A percentile compares a stretch with the other conserved stretches of the same genome.
phyloP scores from a whole-genome alignment of 1,140 invertebrate species.

The Cherax destructor region DNA sequence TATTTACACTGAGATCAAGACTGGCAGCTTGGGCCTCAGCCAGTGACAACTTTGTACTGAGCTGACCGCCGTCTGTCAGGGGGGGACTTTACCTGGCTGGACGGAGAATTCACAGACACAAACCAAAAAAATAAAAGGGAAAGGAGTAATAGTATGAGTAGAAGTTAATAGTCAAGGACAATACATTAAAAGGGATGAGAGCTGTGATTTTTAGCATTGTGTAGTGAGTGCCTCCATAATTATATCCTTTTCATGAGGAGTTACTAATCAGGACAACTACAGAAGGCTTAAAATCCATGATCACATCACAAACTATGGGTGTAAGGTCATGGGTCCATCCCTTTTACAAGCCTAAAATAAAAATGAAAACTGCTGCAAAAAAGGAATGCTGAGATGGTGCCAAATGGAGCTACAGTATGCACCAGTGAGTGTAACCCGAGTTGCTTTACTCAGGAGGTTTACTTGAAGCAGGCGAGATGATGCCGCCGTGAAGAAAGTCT shows the following conservation, averaged over 20 bases:
- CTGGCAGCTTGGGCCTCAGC: constrained; percentile 45
- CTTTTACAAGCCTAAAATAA: constrained; percentile 56
- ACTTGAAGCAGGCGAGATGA: constrained; percentile 32
- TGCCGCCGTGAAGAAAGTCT: constrained; percentile 45
- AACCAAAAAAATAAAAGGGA: constrained; percentile 38
- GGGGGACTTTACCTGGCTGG: constrained; percentile 66
- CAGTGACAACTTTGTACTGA: constrained; percentile 66
- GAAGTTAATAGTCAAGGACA: constrained; percentile 44
- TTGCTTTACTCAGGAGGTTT: constrained; percentile 27
- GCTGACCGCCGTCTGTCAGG: constrained; percentile 61
- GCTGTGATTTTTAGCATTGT: constrained; percentile 51
- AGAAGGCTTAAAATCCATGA: constrained; percentile 63
- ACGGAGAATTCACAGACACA: constrained; percentile 69
- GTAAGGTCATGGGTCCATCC: constrained; percentile 58
- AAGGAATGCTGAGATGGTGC: constrained; percentile 65
- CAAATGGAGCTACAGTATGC: constrained; percentile 62
- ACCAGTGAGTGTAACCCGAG: constrained; percentile 54
- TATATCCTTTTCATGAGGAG: constrained; percentile 4
- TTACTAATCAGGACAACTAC: constrained; percentile 11
- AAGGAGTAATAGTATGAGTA: constrained; percentile 17
- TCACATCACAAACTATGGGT: constrained; percentile 50
- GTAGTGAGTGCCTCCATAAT: constrained; percentile 30
- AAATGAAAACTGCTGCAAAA: constrained; percentile 25
- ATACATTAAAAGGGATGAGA: constrained; percentile 39
- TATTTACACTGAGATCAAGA: constrained; percentile 70